phyloP scores from a whole-genome alignment of 2,113 vertebrate genomes.

The Hemicordylus capensis region DNA sequence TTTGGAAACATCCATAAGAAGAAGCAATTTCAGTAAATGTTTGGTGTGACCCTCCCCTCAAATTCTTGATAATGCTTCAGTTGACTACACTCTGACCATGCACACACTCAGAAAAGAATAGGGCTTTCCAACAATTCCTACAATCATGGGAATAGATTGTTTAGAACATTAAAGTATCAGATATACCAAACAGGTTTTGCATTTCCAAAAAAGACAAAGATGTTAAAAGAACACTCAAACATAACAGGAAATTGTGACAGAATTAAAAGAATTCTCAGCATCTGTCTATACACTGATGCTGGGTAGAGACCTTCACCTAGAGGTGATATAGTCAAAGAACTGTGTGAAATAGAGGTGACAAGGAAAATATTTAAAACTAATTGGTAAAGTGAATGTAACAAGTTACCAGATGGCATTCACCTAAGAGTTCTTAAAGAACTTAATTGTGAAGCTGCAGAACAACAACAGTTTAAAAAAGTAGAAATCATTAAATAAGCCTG shows the following conservation, averaged over 20 bases:
- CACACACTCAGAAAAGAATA: background rate
- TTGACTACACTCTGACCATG: background rate
- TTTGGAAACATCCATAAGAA: too few relatives aligned
- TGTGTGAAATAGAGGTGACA: background rate
- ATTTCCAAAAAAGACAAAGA: background rate
- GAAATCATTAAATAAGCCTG: background rate
- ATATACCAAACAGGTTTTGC: background rate
- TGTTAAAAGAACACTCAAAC: background rate
- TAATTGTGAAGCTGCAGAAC: background rate
- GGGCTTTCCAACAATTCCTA: too few relatives aligned
- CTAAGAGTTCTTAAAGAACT: background rate
- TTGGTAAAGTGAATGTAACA: background rate
- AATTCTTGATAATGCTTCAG: too few relatives aligned
- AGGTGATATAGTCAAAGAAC: background rate
- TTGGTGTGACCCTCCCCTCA: too few relatives aligned
- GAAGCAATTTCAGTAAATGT: too few relatives aligned
- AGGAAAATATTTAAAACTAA: background rate
- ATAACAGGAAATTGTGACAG: background rate
- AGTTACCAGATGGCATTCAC: background rate
- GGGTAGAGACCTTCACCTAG: background rate
- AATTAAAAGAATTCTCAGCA: background rate
- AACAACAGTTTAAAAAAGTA: background rate
- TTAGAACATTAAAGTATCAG: background rate
- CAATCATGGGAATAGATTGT: background rate
- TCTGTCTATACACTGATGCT: background rate